Conservation (phyloP, 2,113 vertebrate species). For the Xiphias gladius region DNA sequence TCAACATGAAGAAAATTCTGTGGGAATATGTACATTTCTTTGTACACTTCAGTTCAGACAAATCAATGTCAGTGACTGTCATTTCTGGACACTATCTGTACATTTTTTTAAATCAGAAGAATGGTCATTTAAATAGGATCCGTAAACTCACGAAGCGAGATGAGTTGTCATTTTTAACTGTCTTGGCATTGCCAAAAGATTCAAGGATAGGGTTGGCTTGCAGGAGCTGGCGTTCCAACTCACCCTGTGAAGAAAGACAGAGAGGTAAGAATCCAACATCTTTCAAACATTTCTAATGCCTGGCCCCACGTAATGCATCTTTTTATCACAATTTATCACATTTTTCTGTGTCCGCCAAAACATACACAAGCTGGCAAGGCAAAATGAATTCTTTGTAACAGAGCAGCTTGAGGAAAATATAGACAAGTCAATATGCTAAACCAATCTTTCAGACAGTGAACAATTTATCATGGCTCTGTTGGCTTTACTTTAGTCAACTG, state of each 20-base stretch:
- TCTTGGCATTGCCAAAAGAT: conserved; percentile 98
- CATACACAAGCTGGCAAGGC: conserved; percentile 19
- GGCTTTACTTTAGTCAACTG: conserved; percentile 34
- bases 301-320: neutral
- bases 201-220: conserved; percentile 99
- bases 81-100: neutral
- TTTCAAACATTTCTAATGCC: conserved; percentile 2
- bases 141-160: conserved; percentile 95
- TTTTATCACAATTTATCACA: conserved; percentile 1
- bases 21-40: conserved; percentile 16
- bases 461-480: conserved; percentile 20
- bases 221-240: conserved; percentile 96
- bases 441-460: conserved; percentile 22
- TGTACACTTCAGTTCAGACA: neutral
- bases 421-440: conserved; percentile 23
- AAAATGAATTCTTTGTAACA: neutral
- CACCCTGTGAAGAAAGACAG: conserved; percentile 87
- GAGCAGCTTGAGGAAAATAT: conserved; percentile 3
- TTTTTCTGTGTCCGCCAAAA: conserved; percentile 25
- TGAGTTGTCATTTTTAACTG: conserved; percentile 99
- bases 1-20: neutral
- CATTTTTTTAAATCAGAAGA: conserved; percentile 25
- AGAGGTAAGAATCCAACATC: conserved; percentile 26
- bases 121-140: conserved; percentile 34
- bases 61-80: neutral